Percentiles rank a stretch among this genome's conserved stretches.
Evolutionary conservation across 2,113 vertebrate genomes (phyloP).

Genomic region (Hiodon tergisus): DNA sequence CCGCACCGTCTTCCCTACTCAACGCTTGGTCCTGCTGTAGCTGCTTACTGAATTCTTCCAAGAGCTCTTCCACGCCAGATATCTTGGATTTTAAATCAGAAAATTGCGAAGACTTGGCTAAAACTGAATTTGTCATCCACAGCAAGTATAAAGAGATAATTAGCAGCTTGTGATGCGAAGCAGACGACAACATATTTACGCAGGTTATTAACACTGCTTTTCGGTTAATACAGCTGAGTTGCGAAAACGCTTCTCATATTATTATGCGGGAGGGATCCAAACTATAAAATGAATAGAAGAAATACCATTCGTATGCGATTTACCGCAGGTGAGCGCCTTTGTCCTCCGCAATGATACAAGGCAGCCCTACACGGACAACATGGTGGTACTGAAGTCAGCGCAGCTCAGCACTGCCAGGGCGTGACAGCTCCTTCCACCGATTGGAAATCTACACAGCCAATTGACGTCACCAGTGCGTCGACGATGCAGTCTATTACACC

Average conservation of each 20-base stretch:
- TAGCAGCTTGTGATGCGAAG: conserved; percentile 41
- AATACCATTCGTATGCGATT: not conserved
- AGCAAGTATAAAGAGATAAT: conserved; percentile 34
- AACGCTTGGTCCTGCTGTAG: conserved; percentile 68
- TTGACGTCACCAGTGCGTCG: conserved; percentile 49
- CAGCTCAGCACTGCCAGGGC: not conserved
- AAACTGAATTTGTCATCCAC: not conserved
- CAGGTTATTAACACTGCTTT: conserved; percentile 24
- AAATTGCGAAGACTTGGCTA: conserved; percentile 46
- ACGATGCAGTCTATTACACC: not conserved
- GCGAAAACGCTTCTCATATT: conserved; percentile 7
- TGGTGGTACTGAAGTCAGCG: conserved; percentile 16
- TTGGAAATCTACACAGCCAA: not conserved
- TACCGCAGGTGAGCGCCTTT: not conserved
- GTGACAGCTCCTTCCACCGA: conserved; percentile 15
- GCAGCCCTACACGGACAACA: conserved; percentile 4
- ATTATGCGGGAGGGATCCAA: not conserved
- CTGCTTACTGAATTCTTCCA: conserved; percentile 83
- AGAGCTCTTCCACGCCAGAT: conserved; percentile 75
- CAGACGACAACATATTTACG: conserved; percentile 48
- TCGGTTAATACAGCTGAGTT: conserved; percentile 19
- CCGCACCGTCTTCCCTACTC: conserved; percentile 36
- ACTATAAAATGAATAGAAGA: not conserved
- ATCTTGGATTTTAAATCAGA: conserved; percentile 68
- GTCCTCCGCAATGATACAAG: conserved; percentile 11